Percentiles rank a stretch among this genome's conserved stretches.
These are phyloP conservation scores for Parauchenoglanis ngamensis DNA, from an alignment of 2,797 vertebrate genomes.

Conservation along the genomic window DNA sequence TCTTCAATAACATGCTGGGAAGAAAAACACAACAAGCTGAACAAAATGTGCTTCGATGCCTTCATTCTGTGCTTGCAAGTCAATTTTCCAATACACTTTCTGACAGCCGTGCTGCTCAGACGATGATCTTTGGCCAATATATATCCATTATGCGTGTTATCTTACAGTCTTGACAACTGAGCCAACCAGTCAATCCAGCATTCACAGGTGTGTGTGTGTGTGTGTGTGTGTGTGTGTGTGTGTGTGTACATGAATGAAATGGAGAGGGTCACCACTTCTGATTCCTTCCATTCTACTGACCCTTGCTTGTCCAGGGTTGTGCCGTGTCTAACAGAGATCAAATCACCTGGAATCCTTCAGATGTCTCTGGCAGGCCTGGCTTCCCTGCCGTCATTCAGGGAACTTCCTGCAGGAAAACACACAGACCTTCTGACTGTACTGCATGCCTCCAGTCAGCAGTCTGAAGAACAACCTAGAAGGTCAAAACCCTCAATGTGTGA, in stretches of 20 bases:
- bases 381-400: constrained; percentile 45
- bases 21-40: constrained; percentile 8
- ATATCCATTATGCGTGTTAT: not conserved
- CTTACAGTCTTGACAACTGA: not conserved
- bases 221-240: not conserved
- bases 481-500: constrained; percentile 49
- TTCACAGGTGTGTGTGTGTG: not conserved
- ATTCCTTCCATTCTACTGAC: constrained; percentile 41
- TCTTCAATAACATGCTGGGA: constrained; percentile 33
- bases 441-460: constrained; percentile 35
- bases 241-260: not conserved
- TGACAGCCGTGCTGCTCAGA: constrained; percentile 9
- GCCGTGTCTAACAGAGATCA: constrained; percentile 48
- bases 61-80: constrained; percentile 27
- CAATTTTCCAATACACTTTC: constrained; percentile 21
- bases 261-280: not conserved
- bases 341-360: constrained; percentile 54
- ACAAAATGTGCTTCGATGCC: constrained; percentile 20
- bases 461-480: constrained; percentile 47
- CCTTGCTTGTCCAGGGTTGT: constrained; percentile 36
- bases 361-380: constrained; percentile 36
- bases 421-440: not conserved
- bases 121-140: not conserved
- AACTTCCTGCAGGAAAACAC: constrained; percentile 44
- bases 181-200: constrained; percentile 2